Percentiles rank a stretch among this genome's conserved stretches.
Evolutionary conservation across 1,140 invertebrate species (phyloP).

Genomic region (Trichogramma pretiosum): DNA sequence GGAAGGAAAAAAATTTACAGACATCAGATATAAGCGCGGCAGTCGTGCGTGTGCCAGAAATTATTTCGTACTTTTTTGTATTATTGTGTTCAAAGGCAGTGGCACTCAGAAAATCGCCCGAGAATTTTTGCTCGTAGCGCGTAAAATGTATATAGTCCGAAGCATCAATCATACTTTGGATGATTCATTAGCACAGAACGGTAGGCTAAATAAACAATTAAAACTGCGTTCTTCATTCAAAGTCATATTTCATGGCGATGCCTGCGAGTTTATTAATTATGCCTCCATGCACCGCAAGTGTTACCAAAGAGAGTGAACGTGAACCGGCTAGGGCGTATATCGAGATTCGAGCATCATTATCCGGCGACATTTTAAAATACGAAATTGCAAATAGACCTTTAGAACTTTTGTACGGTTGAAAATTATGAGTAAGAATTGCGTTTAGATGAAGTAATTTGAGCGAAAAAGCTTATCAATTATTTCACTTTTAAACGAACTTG

Average conservation of each 20-base stretch:
- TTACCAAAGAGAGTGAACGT: constrained; percentile 20
- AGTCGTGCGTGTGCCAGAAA: too few species aligned
- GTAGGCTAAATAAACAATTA: constrained; percentile 25
- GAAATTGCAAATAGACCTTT: too few species aligned
- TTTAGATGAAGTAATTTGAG: too few species aligned
- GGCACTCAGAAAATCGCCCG: too few species aligned
- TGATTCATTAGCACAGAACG: constrained; percentile 23
- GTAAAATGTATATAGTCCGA: too few species aligned
- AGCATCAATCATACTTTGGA: constrained; percentile 22
- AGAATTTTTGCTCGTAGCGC: too few species aligned
- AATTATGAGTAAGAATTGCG: too few species aligned
- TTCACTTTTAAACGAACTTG: constrained; percentile 10
- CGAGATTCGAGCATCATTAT: constrained; percentile 16
- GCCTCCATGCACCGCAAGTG: not conserved
- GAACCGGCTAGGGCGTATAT: constrained; percentile 13
- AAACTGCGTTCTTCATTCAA: constrained; percentile 16
- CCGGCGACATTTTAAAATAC: constrained; percentile 9
- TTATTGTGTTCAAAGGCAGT: too few species aligned
- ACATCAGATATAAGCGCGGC: too few species aligned
- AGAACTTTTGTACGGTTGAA: too few species aligned
- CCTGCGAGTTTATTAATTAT: constrained; percentile 25
- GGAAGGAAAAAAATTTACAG: too few species aligned
- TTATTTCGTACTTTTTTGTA: too few species aligned
- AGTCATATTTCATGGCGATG: constrained; percentile 21
- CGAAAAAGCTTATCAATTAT: constrained; percentile 10